Evolutionary conservation across 2,888 invertebrate species (phyloP).

Genomic region (Diaprepes abbreviatus): DNA sequence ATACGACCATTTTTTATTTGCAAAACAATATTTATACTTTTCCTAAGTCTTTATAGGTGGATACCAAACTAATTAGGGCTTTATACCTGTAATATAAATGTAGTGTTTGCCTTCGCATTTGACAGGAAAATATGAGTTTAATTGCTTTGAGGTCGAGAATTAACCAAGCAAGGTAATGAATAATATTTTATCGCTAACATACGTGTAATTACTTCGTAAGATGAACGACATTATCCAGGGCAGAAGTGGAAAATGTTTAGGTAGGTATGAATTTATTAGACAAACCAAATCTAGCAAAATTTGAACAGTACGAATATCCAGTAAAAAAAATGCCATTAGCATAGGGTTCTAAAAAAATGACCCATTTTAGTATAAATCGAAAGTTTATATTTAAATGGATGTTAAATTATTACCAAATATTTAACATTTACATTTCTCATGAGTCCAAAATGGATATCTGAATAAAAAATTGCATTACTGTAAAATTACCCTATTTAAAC

Average conservation of each 20-base stretch:
- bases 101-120: conserved; percentile 30
- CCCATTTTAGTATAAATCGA: too few relatives aligned
- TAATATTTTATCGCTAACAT: conserved; percentile 18
- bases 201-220: conserved; percentile 18
- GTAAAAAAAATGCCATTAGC: too few relatives aligned
- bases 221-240: conserved; percentile 3
- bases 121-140: conserved; percentile 37
- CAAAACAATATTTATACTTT: neutral
- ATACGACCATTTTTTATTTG: neutral
- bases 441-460: too few relatives aligned
- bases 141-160: conserved; percentile 31
- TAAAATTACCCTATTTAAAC: too few relatives aligned
- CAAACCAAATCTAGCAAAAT: too few relatives aligned
- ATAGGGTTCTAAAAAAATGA: too few relatives aligned
- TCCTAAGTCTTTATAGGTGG: neutral
- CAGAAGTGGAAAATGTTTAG: neutral
- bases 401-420: too few relatives aligned
- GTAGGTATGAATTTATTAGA: too few relatives aligned
- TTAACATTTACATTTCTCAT: too few relatives aligned
- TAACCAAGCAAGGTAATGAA: conserved; percentile 22
- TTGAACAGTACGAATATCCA: too few relatives aligned
- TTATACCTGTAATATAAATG: conserved; percentile 20
- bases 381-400: too few relatives aligned
- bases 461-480: too few relatives aligned
- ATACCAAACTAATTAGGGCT: conserved; percentile 19